Evolutionary conservation across 1,140 invertebrate species (phyloP).

Genomic region (Cyclargus thomasi): DNA sequence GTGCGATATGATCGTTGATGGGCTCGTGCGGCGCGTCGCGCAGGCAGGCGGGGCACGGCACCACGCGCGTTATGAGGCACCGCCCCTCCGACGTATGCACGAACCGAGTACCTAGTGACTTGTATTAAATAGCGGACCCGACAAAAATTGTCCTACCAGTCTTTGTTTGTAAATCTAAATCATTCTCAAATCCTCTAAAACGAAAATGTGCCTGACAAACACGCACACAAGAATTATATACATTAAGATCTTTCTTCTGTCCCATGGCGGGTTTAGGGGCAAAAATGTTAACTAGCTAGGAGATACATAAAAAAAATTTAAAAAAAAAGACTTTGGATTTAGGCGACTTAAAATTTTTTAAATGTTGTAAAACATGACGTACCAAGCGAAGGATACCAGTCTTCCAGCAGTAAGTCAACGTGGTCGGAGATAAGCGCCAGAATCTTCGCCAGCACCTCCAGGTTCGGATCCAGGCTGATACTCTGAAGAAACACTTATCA

Average conservation of each 20-base stretch:
- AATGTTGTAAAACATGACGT: conserved; percentile 18
- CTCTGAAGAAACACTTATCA: conserved; percentile 38
- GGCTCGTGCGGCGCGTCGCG: conserved; percentile 36
- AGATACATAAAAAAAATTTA: no score
- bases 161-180: no score
- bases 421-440: conserved; percentile 95
- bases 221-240: no score
- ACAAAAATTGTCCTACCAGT: no score
- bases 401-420: conserved; percentile 96
- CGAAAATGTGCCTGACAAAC: no score
- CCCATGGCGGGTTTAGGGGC: no score
- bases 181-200: no score
- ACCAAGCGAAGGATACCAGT: conserved; percentile 96
- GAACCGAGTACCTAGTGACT: conserved; percentile 88
- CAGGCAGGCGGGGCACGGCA: conserved; percentile 93
- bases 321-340: no score
- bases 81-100: conserved; percentile 97
- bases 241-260: no score
- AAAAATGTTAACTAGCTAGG: no score
- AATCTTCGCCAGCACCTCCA: conserved; percentile 88
- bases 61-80: conserved; percentile 94
- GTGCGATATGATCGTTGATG: conserved; percentile 11
- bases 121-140: no score
- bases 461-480: conserved; percentile 82
- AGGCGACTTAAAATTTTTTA: no score